Evolutionary conservation across 2,797 vertebrate species (phyloP).

Genomic region (Halcyon badia): DNA sequence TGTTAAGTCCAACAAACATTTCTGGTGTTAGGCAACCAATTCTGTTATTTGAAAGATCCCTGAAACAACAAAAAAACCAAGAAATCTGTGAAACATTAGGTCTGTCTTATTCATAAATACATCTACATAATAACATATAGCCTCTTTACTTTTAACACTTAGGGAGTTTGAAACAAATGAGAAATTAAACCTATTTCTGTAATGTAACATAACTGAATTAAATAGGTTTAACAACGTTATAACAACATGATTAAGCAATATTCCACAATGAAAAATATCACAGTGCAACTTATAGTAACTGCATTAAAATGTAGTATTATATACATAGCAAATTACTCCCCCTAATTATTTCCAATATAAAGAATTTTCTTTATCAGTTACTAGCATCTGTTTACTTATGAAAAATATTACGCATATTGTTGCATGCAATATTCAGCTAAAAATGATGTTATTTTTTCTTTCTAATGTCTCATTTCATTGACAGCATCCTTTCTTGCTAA

Average conservation of each 20-base stretch:
- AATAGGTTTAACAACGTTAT: background rate
- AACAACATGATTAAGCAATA: background rate
- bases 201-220: background rate
- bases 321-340: background rate
- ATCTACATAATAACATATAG: background rate
- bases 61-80: slow-evolving; percentile 64
- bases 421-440: background rate
- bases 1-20: slow-evolving; percentile 89
- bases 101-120: background rate
- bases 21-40: slow-evolving; percentile 91
- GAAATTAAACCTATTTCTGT: background rate
- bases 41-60: slow-evolving; percentile 93
- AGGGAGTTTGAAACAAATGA: background rate
- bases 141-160: background rate
- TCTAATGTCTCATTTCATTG: background rate
- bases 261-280: background rate
- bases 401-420: background rate
- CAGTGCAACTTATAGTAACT: background rate
- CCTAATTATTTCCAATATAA: background rate
- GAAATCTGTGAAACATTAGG: background rate
- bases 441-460: background rate
- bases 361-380: background rate
- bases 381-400: background rate
- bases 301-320: background rate
- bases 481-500: background rate